phyloP scores from a whole-genome alignment of 2,888 invertebrate species.

The Drosophila koepferae region DNA sequence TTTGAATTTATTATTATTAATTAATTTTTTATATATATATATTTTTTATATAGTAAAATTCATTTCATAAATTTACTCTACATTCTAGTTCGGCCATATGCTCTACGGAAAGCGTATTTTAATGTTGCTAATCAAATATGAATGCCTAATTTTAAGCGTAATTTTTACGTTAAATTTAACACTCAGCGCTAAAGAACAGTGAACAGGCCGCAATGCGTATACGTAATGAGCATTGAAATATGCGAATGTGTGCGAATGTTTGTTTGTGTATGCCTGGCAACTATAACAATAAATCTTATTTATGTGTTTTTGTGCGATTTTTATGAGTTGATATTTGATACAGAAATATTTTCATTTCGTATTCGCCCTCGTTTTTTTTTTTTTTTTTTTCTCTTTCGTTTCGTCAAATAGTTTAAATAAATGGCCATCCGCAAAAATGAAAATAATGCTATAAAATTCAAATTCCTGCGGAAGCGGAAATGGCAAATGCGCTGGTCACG shows the following conservation, averaged over 20 bases:
- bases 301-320: conserved; percentile 77
- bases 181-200: conserved; percentile 34
- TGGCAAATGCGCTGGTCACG: conserved; percentile 75
- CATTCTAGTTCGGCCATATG: too few relatives aligned
- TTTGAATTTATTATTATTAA: not conserved
- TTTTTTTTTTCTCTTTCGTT: conserved; percentile 2
- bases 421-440: conserved; percentile 42
- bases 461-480: conserved; percentile 55
- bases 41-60: not conserved
- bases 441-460: conserved; percentile 65
- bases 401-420: conserved; percentile 73
- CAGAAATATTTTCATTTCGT: conserved; percentile 14
- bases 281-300: conserved; percentile 77
- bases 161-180: conserved; percentile 72
- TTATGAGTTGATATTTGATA: conserved; percentile 74
- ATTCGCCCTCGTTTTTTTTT: too few relatives aligned
- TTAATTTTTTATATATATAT: not conserved
- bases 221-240: conserved; percentile 45
- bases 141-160: conserved; percentile 62
- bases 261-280: conserved; percentile 32
- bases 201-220: conserved; percentile 30
- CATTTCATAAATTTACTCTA: not conserved
- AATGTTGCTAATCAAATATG: conserved; percentile 59
- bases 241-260: conserved; percentile 5
- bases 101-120: conserved; percentile 32